Evolutionary conservation across 23 tunicate genomes (phyloP).

Genomic region (Ciona savignyi): DNA sequence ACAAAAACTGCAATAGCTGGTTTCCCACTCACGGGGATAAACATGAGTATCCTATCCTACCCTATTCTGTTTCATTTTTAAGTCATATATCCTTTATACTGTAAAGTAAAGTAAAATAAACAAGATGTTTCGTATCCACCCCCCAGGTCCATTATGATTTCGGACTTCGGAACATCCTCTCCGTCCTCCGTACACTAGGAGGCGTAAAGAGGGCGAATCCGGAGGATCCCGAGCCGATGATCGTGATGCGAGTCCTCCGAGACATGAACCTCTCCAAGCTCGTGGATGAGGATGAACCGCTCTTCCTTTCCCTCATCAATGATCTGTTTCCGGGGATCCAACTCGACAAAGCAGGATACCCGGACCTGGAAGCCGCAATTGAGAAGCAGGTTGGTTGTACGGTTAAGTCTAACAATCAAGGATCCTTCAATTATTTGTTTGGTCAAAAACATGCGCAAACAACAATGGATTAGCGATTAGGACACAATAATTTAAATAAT

Average conservation of each 20-base stretch:
- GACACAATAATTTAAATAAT: background rate
- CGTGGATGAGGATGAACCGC: conserved; percentile 99
- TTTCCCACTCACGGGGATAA: no score
- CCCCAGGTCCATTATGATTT: no score
- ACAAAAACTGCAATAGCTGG: no score
- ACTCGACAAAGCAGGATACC: conserved; percentile 92
- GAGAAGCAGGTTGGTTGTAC: conserved; percentile 54
- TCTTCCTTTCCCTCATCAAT: conserved; percentile 96
- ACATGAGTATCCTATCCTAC: no score
- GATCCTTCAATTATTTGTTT: background rate
- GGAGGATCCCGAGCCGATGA: no score
- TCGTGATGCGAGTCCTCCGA: conserved; percentile 97
- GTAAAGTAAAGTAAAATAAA: background rate
- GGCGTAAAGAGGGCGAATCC: conserved; percentile 89
- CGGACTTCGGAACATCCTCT: no score
- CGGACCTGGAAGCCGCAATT: conserved; percentile 93
- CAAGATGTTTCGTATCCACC: background rate
- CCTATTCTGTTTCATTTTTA: no score
- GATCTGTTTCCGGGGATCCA: conserved; percentile 93
- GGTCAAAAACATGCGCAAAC: no score
- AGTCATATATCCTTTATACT: no score
- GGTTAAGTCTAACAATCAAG: background rate
- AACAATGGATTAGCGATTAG: no score
- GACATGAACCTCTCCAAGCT: conserved; percentile 99
- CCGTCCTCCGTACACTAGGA: no score